A percentile compares a stretch with the other conserved stretches of the same genome.
phyloP scores from a whole-genome alignment of 1,140 invertebrate genomes.

The Pectinophora gossypiella region DNA sequence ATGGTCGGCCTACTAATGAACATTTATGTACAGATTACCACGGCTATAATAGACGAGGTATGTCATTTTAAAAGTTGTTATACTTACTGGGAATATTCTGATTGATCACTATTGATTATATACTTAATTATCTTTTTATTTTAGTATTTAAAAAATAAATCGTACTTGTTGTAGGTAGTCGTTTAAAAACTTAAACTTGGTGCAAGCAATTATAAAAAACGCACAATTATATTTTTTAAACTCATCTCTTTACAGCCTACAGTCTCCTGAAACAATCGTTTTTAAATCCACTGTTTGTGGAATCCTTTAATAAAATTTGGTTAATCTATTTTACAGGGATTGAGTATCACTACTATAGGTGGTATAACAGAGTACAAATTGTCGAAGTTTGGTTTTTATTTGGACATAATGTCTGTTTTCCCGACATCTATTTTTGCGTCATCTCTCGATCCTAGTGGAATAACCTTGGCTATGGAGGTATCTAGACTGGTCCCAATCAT shows the following conservation, averaged over 20 bases:
- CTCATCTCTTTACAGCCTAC: too few species aligned
- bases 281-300: too few species aligned
- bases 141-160: too few species aligned
- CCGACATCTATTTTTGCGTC: slow-evolving; percentile 54
- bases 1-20: slow-evolving; percentile 43
- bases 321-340: slow-evolving; percentile 39
- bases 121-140: too few species aligned
- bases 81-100: too few species aligned
- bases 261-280: too few species aligned
- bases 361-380: slow-evolving; percentile 64
- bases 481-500: slow-evolving; percentile 38
- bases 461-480: slow-evolving; percentile 37
- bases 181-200: too few species aligned
- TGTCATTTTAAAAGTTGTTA: not conserved
- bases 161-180: too few species aligned
- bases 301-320: too few species aligned
- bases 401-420: slow-evolving; percentile 58
- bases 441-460: slow-evolving; percentile 39
- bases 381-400: slow-evolving; percentile 52
- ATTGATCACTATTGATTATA: too few species aligned
- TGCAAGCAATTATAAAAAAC: too few species aligned
- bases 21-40: slow-evolving; percentile 60
- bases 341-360: slow-evolving; percentile 46
- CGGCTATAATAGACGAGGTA: slow-evolving; percentile 54
- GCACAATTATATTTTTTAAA: too few species aligned